These are phyloP conservation scores for Gastrophryne carolinensis DNA, from an alignment of 2,797 vertebrate genomes.

Conservation along the genomic window DNA sequence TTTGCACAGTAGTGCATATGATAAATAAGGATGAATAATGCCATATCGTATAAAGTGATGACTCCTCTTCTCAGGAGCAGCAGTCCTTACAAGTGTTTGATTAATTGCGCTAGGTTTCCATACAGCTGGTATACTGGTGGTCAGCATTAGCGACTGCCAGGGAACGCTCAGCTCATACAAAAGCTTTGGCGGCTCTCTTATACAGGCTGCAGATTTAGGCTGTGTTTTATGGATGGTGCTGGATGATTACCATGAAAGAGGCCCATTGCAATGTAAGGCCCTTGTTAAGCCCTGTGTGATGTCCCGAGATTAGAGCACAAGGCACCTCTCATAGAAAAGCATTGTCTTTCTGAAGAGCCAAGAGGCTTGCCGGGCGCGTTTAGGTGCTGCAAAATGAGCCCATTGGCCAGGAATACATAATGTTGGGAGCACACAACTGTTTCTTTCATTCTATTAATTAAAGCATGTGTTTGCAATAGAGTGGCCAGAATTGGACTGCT, in stretches of 20 bases:
- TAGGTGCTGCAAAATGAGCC: not conserved
- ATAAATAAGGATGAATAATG: no score
- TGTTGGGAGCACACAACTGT: not conserved
- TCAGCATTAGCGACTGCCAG: constrained; percentile 12
- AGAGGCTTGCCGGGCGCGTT: not conserved
- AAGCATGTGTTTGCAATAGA: no score
- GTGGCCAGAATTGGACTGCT: no score
- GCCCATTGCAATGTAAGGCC: not conserved
- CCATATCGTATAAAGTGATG: not conserved
- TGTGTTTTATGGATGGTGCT: constrained; percentile 9
- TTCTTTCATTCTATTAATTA: not conserved
- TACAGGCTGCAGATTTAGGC: not conserved
- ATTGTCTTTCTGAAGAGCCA: not conserved
- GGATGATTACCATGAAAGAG: constrained; percentile 32
- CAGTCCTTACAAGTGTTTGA: constrained; percentile 1
- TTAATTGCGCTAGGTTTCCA: not conserved
- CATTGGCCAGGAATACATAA: not conserved
- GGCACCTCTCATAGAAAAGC: not conserved
- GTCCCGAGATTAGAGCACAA: not conserved
- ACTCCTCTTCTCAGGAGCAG: not conserved
- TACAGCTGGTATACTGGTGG: constrained; percentile 19
- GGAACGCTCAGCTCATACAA: not conserved
- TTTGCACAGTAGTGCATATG: no score
- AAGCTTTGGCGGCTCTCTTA: constrained; percentile 1
- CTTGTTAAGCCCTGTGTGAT: constrained; percentile 17